Evolutionary conservation across 1,140 invertebrate species (phyloP), one percentile per base, ranked within the genome.

Genomic region (Eufriesea mexicana): DNA sequence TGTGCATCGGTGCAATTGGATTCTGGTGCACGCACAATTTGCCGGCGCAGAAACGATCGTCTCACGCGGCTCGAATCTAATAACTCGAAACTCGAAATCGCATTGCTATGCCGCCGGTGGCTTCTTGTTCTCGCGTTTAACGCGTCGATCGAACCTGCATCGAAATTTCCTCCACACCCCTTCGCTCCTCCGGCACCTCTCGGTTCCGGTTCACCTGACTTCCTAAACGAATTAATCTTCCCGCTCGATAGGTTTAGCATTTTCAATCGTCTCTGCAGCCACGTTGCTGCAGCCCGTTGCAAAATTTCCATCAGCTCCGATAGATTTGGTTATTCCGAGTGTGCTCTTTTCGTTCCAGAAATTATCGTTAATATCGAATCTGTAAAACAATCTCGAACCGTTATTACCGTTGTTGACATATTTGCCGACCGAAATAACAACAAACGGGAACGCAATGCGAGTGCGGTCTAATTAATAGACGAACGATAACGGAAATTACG

Each of bases 401-500:
- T 76, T 64, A 47, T 71, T 61, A 9, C 57, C 45, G 20, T 59
- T 45, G 47, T 57, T 61, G 74, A 49, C 25, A 42, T 57, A 71
- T 79, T 55, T 61, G 18, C 35, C 55, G 28, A n/a, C 23, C 18
- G 18, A n/a, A 35, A 42, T 57, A 74, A 57, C 71, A 35, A 59
- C 54, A 47, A 74, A 61, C 49, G 18, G 20, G 54, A 62, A 62
- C 18, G 6, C 28, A 25, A 20, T 20, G 42, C 55, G 55, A 28
- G n/a, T 55, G 49, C 51, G 54, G 61, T 76, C 45, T 51, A 71
- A 72, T 72, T 71, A 79, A 79, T 72, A 79, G 77, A 59, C 66
- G 77, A 61, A 47, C 42, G 77, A 72, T 72, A 71, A 71, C 67
- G 54, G 67, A 57, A 72, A 79, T 79, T 79, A 79, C 77, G 67